Evolutionary conservation across 2,888 invertebrate genomes (phyloP).

Genomic region (Drosophila flavopinicola): DNA sequence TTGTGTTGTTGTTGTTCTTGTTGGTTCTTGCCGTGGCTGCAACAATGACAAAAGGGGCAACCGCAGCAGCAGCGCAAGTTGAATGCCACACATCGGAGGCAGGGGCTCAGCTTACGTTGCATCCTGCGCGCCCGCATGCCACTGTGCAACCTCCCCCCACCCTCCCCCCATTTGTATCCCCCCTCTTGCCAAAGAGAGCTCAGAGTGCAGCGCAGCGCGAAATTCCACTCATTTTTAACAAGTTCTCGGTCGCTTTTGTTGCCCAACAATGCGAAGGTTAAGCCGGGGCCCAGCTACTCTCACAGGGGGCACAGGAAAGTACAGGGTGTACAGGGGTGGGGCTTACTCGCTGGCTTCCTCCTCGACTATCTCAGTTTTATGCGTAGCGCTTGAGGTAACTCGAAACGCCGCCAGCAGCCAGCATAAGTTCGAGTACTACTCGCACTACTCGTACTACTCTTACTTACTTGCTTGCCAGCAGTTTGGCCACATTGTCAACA

Average conservation of each 20-base stretch:
- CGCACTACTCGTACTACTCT: too few relatives aligned
- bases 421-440: too few relatives aligned
- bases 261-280: slow-evolving; percentile 75
- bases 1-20: slow-evolving; percentile 16
- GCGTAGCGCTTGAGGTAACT: slow-evolving; percentile 70
- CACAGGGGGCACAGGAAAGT: slow-evolving; percentile 30
- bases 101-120: slow-evolving; percentile 58
- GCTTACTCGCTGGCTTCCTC: slow-evolving; percentile 21
- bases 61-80: slow-evolving; percentile 45
- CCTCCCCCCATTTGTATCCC: not conserved
- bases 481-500: slow-evolving; percentile 64
- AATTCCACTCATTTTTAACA: slow-evolving; percentile 81
- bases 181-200: too few relatives aligned
- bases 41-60: slow-evolving; percentile 48
- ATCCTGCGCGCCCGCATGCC: slow-evolving; percentile 55
- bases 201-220: slow-evolving; percentile 79
- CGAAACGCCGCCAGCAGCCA: slow-evolving; percentile 63
- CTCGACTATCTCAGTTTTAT: slow-evolving; percentile 32
- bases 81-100: slow-evolving; percentile 48
- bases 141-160: slow-evolving; percentile 50
- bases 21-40: slow-evolving; percentile 50
- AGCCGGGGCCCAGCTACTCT: slow-evolving; percentile 51
- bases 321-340: not conserved
- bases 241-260: slow-evolving; percentile 76
- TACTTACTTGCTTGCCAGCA: slow-evolving; percentile 44